Conservation (phyloP, 2,797 vertebrate species). For the Cyclura pinguis region DNA sequence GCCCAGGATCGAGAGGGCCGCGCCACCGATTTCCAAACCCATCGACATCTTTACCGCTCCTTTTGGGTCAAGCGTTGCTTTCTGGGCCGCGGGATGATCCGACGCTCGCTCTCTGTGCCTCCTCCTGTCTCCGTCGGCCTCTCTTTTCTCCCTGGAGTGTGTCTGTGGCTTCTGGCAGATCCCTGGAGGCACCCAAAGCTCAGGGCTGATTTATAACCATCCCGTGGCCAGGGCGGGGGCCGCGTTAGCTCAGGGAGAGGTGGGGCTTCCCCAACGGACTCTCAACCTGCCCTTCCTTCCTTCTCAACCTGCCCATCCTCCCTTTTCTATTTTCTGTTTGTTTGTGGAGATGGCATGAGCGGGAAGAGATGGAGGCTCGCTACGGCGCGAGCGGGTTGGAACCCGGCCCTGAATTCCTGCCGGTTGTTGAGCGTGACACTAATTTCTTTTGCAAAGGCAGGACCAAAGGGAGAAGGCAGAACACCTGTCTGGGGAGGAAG, state of each 20-base stretch:
- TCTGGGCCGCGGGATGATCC: background rate
- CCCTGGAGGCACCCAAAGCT: constrained; percentile 34
- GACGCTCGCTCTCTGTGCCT: background rate
- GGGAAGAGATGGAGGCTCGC: background rate
- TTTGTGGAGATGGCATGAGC: constrained; percentile 60
- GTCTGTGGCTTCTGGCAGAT: constrained; percentile 27
- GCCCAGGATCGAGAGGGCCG: constrained; percentile 87
- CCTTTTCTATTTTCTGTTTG: constrained; percentile 57
- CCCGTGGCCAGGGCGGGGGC: constrained; percentile 59
- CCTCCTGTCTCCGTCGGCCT: background rate
- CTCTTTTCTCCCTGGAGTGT: background rate
- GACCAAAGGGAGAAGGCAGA: background rate
- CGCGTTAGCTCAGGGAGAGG: constrained; percentile 57
- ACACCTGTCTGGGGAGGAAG: background rate
- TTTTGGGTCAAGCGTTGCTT: background rate
- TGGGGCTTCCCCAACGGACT: constrained; percentile 64
- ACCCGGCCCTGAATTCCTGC: constrained; percentile 14
- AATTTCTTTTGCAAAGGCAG: background rate
- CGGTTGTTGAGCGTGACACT: constrained; percentile 2
- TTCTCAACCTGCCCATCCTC: constrained; percentile 30
- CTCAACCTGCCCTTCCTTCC: constrained; percentile 48
- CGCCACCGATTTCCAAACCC: constrained; percentile 91
- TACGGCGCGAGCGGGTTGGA: background rate
- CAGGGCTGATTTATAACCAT: constrained; percentile 58
- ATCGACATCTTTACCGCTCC: constrained; percentile 84